Conservation (phyloP, 2,888 invertebrate genomes). For the Andrena praecox region DNA sequence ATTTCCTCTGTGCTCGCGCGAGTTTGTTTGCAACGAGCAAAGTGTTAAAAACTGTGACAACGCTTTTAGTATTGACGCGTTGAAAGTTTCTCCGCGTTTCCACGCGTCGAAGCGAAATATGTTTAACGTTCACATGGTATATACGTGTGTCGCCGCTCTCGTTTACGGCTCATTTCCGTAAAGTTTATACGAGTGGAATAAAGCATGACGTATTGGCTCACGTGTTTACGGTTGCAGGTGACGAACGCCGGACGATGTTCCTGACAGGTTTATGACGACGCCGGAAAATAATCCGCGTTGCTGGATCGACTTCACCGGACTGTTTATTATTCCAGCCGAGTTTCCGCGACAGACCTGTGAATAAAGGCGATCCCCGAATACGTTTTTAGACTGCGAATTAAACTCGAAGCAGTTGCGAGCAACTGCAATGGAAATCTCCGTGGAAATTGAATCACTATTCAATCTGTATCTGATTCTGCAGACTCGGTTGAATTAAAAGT, state of each 20-base stretch:
- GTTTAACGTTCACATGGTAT: constrained; percentile 1
- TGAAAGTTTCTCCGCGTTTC: constrained; percentile 12
- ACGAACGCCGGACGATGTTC: constrained; percentile 63
- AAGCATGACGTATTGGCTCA: constrained; percentile 56
- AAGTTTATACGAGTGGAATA: constrained; percentile 56
- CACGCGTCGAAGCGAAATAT: no score
- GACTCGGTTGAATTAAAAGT: constrained; percentile 8
- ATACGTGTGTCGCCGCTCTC: constrained; percentile 23
- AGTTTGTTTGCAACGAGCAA: neutral
- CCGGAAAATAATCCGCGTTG: constrained; percentile 70
- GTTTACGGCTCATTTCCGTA: constrained; percentile 56
- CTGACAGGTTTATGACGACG: constrained; percentile 70
- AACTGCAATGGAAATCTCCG: constrained; percentile 21
- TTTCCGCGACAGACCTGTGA: constrained; percentile 58
- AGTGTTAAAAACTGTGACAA: neutral
- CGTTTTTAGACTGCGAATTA: constrained; percentile 54
- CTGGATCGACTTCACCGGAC: constrained; percentile 44
- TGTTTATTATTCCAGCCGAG: constrained; percentile 72
- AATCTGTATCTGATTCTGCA: neutral
- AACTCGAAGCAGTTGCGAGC: constrained; percentile 32
- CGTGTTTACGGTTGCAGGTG: constrained; percentile 48
- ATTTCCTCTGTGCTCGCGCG: neutral
- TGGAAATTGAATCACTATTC: constrained; percentile 47
- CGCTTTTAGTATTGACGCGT: neutral
- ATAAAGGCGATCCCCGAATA: constrained; percentile 55